Conservation (phyloP, 2,888 invertebrate species). For the Drosophila helvetica region DNA sequence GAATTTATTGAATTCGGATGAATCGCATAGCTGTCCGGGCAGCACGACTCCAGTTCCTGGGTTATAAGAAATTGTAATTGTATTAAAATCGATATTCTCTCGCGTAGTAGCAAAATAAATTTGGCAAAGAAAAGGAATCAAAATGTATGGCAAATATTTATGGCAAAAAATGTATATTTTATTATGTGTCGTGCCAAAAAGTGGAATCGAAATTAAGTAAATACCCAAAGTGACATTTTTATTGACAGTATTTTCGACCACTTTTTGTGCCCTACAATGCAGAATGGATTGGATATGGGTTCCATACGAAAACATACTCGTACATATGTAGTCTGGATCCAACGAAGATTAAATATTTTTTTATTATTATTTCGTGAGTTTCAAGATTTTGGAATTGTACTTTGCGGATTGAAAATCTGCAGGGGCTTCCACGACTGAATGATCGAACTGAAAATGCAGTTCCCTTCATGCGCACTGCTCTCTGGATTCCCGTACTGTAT, state of each 20-base stretch:
- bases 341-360: neutral
- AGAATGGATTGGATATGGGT: neutral
- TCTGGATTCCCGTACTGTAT: constrained; percentile 16
- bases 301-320: neutral
- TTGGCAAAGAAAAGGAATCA: constrained; percentile 14
- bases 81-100: neutral
- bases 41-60: neutral
- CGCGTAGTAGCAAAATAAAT: constrained; percentile 10
- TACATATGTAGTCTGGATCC: neutral
- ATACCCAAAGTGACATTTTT: constrained; percentile 56
- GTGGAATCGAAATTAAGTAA: constrained; percentile 63
- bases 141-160: constrained; percentile 16
- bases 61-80: constrained; percentile 10
- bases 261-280: constrained; percentile 15
- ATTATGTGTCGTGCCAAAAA: constrained; percentile 54
- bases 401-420: neutral
- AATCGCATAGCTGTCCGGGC: too few species aligned
- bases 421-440: constrained; percentile 4
- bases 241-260: constrained; percentile 40
- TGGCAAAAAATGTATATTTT: constrained; percentile 41
- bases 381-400: neutral
- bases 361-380: too few species aligned
- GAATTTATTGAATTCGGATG: constrained; percentile 17
- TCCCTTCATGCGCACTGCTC: neutral
- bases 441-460: constrained; percentile 1